Percentiles rank a stretch among this genome's conserved stretches.
Conservation (phyloP, 2,113 vertebrate genomes). For the Crotalus viridis region DNA sequence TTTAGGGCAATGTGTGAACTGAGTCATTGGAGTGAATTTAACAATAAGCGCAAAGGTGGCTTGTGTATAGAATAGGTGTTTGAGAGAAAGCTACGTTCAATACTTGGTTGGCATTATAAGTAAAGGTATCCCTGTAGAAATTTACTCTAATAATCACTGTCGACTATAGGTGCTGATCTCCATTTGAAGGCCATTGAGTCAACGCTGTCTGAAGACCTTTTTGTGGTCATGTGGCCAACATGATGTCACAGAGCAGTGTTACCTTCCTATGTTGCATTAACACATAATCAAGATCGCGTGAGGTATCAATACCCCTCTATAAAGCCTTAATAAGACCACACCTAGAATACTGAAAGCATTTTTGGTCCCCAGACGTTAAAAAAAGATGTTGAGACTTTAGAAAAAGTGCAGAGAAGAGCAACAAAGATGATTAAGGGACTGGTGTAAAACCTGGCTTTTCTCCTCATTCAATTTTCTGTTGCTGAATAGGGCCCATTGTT, state of each 20-base stretch:
- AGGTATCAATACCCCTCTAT: too few species aligned
- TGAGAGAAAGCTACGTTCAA: not conserved
- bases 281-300: too few species aligned
- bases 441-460: too few species aligned
- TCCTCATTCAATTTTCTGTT: too few species aligned
- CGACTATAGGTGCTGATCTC: not conserved
- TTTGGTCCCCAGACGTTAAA: too few species aligned
- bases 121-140: not conserved
- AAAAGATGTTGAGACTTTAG: too few species aligned
- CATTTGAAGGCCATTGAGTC: not conserved
- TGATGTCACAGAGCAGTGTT: not conserved
- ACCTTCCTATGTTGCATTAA: too few species aligned
- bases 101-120: not conserved
- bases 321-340: too few species aligned
- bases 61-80: not conserved
- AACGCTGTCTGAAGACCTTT: not conserved
- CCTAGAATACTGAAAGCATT: too few species aligned
- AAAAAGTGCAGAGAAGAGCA: too few species aligned
- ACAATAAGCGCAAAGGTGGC: not conserved
- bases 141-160: not conserved
- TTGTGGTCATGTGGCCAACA: not conserved
- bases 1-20: not conserved
- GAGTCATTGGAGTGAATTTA: not conserved
- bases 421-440: too few species aligned
- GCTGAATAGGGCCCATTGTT: too few species aligned